Base-by-base conservation (phyloP, 1,140 invertebrate genomes). In the silkworm (Bombyx mori) region DNA sequence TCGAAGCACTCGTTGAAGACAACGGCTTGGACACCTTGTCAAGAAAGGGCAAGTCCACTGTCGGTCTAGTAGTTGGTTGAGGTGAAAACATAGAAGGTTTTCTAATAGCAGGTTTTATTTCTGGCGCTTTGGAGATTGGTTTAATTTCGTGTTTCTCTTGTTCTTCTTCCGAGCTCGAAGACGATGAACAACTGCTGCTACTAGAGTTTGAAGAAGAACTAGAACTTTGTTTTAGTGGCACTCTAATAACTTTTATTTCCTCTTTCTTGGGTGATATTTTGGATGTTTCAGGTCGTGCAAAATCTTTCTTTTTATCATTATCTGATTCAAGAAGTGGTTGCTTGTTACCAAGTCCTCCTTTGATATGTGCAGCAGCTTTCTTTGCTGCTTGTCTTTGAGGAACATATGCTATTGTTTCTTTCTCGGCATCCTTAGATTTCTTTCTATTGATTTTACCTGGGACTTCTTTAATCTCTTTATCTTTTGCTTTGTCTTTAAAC, bases 341-440 rank as follows among this genome's bases (percentile, higher is more conserved):
- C 65, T 93, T 93, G 26, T 89, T 91, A 2, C 84, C 84, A 56
- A 94, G 86, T 48, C 93, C 94, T 82, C 93, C 95, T 72, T 96
- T 96, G 47, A 97, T 94, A 72, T 96, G 95, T 67, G 95, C 95
- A 8, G 94, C 94, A 3, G 95, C 95, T 80, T 97, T 97, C 76
- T 96, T 96, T 44, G 96, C 96, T 5, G 96, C 96, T 86, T 96
- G 94, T 46, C 96, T 86, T 77, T 97, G 95, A 1, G 96, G 96
- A 45, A 97, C 96, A 83, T 96, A 95, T 1, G 94, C 92, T 12
- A 96, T 88, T 62, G 94, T 92, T 72, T 95, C 94, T 58, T 90
- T 90, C 48, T 90, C 90, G 62, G 90, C 74, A 49, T 82, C 79
- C 68, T 82, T 83, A 18, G 73, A 78, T 65, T 90, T 89, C 47